phyloP scores from a whole-genome alignment of 2,113 vertebrate genomes.

The Tringa solitaria region DNA sequence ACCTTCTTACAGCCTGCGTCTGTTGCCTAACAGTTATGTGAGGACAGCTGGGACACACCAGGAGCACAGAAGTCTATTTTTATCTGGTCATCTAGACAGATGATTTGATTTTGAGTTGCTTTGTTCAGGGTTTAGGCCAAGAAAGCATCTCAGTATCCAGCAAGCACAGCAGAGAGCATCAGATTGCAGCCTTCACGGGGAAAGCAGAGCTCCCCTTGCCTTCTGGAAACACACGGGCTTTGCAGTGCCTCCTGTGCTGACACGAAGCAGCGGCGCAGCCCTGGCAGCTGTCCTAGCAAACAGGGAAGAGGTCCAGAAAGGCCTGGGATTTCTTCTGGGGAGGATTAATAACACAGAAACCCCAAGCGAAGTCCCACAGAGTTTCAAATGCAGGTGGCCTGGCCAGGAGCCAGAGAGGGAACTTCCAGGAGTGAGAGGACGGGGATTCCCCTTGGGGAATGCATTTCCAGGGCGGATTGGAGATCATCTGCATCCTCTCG shows the following conservation, averaged over 20 bases:
- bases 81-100: background rate
- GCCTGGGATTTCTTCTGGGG: conserved; percentile 44
- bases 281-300: conserved; percentile 48
- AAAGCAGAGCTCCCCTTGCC: background rate
- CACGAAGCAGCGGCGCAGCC: background rate
- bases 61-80: background rate
- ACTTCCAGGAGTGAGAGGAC: background rate
- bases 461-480: background rate
- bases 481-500: background rate
- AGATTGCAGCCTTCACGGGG: background rate
- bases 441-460: background rate
- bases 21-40: background rate
- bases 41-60: background rate
- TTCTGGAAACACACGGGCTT: background rate
- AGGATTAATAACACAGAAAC: conserved; percentile 58
- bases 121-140: background rate
- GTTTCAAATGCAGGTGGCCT: conserved; percentile 45
- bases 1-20: background rate
- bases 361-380: background rate
- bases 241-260: conserved; percentile 19
- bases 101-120: background rate
- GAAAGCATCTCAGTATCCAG: background rate
- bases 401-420: conserved; percentile 16
- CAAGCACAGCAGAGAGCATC: background rate
- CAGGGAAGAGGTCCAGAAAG: conserved; percentile 55